Conservation (phyloP, 2,888 invertebrate genomes). For the Mongoloraphidia duomilia region DNA sequence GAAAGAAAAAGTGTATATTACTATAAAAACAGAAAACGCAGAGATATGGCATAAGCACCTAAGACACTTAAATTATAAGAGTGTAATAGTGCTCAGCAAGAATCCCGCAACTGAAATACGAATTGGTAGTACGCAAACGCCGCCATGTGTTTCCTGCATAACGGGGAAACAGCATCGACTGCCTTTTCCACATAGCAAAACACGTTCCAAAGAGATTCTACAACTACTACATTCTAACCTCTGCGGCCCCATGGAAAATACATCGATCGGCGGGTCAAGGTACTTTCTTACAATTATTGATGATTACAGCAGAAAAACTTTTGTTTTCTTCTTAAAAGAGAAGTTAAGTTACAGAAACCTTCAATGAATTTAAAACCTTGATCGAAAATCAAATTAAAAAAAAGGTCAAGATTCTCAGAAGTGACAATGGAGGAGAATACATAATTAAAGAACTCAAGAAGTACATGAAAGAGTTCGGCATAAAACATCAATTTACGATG, state of each 20-base stretch:
- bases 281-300: conserved; percentile 25
- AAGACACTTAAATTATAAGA: too few relatives aligned
- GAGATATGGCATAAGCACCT: conserved; percentile 8
- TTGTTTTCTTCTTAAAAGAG: conserved; percentile 21
- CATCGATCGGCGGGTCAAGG: conserved; percentile 19
- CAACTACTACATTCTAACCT: conserved; percentile 23
- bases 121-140: too few relatives aligned
- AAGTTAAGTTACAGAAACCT: conserved; percentile 18
- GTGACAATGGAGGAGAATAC: conserved; percentile 17
- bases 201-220: conserved; percentile 15
- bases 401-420: conserved; percentile 13
- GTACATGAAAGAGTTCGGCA: conserved; percentile 15
- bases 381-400: conserved; percentile 15
- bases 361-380: conserved; percentile 14
- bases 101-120: too few relatives aligned
- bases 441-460: conserved; percentile 7
- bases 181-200: conserved; percentile 13
- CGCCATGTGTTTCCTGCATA: conserved; percentile 13
- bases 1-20: conserved; percentile 4
- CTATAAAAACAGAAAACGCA: conserved; percentile 4
- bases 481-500: conserved; percentile 19
- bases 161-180: conserved; percentile 16
- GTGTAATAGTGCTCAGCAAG: too few relatives aligned
- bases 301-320: conserved; percentile 13
- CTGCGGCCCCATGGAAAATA: conserved; percentile 22